Evolutionary conservation across 2,113 vertebrate genomes (phyloP).

Genomic region (Nannobrachium achirus): DNA sequence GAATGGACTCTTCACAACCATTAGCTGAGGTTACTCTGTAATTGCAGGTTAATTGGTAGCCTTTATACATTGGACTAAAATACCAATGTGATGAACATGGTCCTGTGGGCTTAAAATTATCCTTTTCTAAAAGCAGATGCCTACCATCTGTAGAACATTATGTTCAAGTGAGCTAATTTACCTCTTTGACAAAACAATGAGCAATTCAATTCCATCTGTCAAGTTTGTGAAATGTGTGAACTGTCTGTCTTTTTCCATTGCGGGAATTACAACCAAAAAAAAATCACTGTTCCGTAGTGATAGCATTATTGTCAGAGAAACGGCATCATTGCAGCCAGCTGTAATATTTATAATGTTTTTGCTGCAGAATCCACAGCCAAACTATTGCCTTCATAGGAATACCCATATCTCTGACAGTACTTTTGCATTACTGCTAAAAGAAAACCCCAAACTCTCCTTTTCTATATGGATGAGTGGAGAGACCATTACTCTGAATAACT

Average conservation of each 20-base stretch:
- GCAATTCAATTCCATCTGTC: conserved; percentile 31
- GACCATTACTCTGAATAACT: not conserved
- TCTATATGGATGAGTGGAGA: not conserved
- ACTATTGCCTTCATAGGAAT: conserved; percentile 22
- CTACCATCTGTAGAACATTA: conserved; percentile 35
- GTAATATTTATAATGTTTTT: conserved; percentile 38
- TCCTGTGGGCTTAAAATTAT: conserved; percentile 24
- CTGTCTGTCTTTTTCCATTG: conserved; percentile 9
- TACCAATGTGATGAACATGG: conserved; percentile 42
- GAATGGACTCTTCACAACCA: conserved; percentile 71
- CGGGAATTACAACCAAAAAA: not conserved
- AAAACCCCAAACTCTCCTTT: conserved; percentile 15
- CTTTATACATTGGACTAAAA: conserved; percentile 50
- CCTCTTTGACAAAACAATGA: conserved; percentile 53
- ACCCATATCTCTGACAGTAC: not conserved
- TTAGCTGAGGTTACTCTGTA: conserved; percentile 66
- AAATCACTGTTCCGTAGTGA: conserved; percentile 38
- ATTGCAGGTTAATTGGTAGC: conserved; percentile 60
- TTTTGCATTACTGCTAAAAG: conserved; percentile 18
- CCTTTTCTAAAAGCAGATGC: conserved; percentile 54
- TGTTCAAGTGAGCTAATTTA: conserved; percentile 56
- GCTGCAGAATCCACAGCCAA: conserved; percentile 48
- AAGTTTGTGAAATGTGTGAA: not conserved
- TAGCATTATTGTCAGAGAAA: conserved; percentile 37
- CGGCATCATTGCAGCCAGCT: conserved; percentile 45